These are phyloP conservation scores for Sebastes flavidus DNA, from an alignment of 2,797 vertebrate genomes.

Conservation along the genomic window DNA sequence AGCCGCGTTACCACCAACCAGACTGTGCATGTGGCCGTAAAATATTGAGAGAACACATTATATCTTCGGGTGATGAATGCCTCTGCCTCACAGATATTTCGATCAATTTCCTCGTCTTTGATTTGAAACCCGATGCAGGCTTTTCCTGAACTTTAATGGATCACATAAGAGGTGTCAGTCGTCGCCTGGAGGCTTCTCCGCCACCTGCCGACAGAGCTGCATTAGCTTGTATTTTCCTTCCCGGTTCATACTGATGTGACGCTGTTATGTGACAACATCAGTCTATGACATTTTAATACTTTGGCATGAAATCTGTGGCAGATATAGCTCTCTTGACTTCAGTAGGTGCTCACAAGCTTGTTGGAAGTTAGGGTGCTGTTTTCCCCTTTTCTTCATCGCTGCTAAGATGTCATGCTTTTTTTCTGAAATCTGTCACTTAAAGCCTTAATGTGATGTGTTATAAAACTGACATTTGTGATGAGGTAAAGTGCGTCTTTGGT, in stretches of 20 bases:
- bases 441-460: conserved; percentile 12
- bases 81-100: conserved; percentile 72
- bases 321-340: neutral
- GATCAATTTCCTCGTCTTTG: conserved; percentile 75
- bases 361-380: neutral
- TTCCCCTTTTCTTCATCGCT: neutral
- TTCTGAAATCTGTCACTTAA: conserved; percentile 11
- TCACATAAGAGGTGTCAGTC: conserved; percentile 60
- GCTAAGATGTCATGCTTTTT: neutral
- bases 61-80: conserved; percentile 74
- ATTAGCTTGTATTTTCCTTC: conserved; percentile 39
- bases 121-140: conserved; percentile 61
- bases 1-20: conserved; percentile 20
- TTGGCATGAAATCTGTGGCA: neutral
- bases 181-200: conserved; percentile 39
- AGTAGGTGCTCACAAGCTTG: neutral
- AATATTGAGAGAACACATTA: conserved; percentile 72
- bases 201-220: conserved; percentile 31
- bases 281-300: neutral
- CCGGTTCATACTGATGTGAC: neutral
- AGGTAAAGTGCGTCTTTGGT: conserved; percentile 4
- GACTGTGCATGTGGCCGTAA: conserved; percentile 55
- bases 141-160: conserved; percentile 66
- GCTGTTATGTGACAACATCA: neutral
- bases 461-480: conserved; percentile 25